These are phyloP conservation scores for Tympanuchus pallidicinctus DNA, from an alignment of 2,113 vertebrate genomes.

Conservation along the genomic window DNA sequence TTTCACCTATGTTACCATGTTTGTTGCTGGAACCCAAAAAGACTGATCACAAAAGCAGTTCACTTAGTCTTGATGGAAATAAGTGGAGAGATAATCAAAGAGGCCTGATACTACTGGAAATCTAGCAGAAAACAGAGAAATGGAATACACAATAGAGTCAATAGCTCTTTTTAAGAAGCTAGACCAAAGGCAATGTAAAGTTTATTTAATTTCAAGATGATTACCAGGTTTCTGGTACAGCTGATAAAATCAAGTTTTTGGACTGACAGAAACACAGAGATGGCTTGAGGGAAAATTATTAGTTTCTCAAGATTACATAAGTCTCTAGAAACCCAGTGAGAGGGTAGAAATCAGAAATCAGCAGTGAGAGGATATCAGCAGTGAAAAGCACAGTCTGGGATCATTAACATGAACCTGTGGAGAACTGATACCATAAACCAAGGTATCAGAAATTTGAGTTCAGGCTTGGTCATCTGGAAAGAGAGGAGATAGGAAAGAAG, in stretches of 20 bases:
- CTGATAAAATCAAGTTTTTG: background rate
- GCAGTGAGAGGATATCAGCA: background rate
- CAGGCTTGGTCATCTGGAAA: background rate
- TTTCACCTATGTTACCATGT: background rate
- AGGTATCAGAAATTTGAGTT: background rate
- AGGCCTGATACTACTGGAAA: background rate
- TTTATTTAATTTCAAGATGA: background rate
- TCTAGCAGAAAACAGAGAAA: background rate
- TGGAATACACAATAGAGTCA: background rate
- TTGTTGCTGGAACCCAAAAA: background rate
- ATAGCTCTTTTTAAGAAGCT: background rate
- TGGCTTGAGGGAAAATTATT: background rate
- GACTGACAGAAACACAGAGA: background rate
- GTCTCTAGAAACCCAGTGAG: background rate
- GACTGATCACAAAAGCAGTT: background rate
- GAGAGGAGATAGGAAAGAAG: background rate
- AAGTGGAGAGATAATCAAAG: background rate
- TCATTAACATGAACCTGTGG: background rate
- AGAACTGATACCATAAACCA: background rate
- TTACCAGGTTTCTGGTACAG: background rate
- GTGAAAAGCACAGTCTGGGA: background rate
- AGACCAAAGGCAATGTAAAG: background rate
- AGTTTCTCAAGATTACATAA: background rate
- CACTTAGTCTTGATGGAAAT: background rate
- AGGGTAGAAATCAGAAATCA: background rate